A percentile compares a stretch with the other conserved stretches of the same genome.
phyloP scores from a whole-genome alignment of 2,797 vertebrate genomes.

The Dipus sagitta region DNA sequence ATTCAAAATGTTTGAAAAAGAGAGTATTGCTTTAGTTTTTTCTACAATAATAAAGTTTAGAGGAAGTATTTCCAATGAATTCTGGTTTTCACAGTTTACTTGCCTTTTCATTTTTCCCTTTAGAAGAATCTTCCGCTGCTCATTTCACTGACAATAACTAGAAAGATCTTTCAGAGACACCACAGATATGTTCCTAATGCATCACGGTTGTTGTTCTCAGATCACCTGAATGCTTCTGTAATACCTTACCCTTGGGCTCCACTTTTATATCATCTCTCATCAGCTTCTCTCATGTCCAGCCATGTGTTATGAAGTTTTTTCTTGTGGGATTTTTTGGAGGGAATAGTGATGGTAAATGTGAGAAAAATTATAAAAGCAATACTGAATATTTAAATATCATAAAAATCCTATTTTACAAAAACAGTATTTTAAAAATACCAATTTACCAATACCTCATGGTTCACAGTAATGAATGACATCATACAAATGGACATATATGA shows the following conservation, averaged over 20 bases:
- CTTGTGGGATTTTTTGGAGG: not conserved
- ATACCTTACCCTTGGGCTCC: not conserved
- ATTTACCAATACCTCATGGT: not conserved
- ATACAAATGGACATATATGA: not conserved
- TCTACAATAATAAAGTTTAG: not conserved
- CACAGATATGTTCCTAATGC: not conserved
- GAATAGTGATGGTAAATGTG: not conserved
- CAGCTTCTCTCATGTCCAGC: not conserved
- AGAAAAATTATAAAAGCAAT: not conserved
- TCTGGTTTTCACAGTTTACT: not conserved
- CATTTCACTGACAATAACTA: not conserved
- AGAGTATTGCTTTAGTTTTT: not conserved
- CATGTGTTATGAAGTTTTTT: not conserved
- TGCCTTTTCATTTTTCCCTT: not conserved
- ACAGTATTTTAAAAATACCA: not conserved
- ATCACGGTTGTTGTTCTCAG: not conserved
- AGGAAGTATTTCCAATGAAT: not conserved
- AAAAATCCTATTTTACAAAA: not conserved
- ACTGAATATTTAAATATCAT: not conserved
- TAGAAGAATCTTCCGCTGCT: not conserved
- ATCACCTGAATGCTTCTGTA: not conserved
- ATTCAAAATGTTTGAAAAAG: not conserved
- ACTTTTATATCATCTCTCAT: not conserved
- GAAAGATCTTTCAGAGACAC: not conserved
- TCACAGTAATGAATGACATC: too few relatives aligned